A percentile compares a stretch with the other conserved stretches of the same genome.
Conservation (phyloP, 2,113 vertebrate genomes). For the Physeter macrocephalus region DNA sequence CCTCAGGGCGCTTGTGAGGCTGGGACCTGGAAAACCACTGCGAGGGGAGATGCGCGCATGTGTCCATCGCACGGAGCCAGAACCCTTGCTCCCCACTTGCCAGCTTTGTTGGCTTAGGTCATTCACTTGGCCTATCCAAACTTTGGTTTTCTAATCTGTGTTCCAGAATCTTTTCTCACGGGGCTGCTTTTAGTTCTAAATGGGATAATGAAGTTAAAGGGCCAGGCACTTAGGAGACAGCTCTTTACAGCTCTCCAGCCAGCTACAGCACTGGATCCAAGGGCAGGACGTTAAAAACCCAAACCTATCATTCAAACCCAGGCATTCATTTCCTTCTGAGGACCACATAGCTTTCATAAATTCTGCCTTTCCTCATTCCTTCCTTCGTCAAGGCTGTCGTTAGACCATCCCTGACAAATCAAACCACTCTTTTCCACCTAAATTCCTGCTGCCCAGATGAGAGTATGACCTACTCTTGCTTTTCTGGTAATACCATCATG, state of each 20-base stretch:
- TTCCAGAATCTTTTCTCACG: neutral
- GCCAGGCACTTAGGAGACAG: neutral
- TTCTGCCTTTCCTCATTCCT: neutral
- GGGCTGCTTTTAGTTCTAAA: neutral
- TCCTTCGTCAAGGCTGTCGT: neutral
- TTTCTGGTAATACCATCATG: neutral
- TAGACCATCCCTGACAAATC: neutral
- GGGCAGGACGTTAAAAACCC: neutral
- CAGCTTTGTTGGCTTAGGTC: neutral
- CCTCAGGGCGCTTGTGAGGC: too few relatives aligned
- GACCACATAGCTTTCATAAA: neutral
- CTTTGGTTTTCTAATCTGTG: neutral
- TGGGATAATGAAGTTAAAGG: neutral
- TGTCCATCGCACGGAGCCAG: neutral
- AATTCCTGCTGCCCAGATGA: neutral
- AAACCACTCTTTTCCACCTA: neutral
- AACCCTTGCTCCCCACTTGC: too few relatives aligned
- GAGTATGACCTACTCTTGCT: neutral
- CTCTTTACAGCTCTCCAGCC: neutral
- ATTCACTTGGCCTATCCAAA: neutral
- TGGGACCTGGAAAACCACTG: neutral
- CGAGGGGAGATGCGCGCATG: rapidly evolving
- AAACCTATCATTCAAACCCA: neutral
- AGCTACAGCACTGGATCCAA: neutral
- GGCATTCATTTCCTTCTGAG: constrained; percentile 1